Evolutionary conservation across 2,797 vertebrate genomes (phyloP).

Genomic region (Karalla daura): DNA sequence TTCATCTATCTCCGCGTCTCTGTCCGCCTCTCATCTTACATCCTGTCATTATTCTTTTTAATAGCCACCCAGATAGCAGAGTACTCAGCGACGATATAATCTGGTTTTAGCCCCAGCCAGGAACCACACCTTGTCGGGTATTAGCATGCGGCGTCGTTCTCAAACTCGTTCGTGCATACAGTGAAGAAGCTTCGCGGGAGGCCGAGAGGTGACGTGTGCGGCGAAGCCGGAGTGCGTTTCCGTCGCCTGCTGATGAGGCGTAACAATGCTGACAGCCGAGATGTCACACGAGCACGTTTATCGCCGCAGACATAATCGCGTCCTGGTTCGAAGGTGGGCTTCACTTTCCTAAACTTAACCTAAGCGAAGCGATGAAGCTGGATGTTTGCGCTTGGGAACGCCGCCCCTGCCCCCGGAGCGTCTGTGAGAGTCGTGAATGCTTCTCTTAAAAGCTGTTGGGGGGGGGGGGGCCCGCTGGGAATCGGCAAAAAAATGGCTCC

Average conservation of each 20-base stretch:
- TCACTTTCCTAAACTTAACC: slow-evolving; percentile 36
- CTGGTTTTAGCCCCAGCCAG: slow-evolving; percentile 16
- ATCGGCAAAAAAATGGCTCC: slow-evolving; percentile 26
- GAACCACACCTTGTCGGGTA: slow-evolving; percentile 28
- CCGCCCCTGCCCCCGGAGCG: slow-evolving; percentile 17
- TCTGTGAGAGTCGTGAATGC: slow-evolving; percentile 58
- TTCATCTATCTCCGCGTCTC: not conserved
- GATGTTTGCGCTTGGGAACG: slow-evolving; percentile 44
- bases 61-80: slow-evolving; percentile 28
- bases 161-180: slow-evolving; percentile 26
- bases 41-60: slow-evolving; percentile 6
- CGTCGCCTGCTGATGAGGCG: slow-evolving; percentile 58
- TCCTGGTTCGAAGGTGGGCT: slow-evolving; percentile 47
- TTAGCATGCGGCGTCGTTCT: slow-evolving; percentile 45
- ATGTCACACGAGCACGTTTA: slow-evolving; percentile 60
- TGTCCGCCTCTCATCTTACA: not conserved
- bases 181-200: slow-evolving; percentile 43
- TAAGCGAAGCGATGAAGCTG: slow-evolving; percentile 31
- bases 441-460: slow-evolving; percentile 48
- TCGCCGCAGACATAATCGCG: slow-evolving; percentile 60
- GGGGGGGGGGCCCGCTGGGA: slow-evolving; percentile 63
- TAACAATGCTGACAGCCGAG: slow-evolving; percentile 66
- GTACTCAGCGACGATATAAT: slow-evolving; percentile 25
- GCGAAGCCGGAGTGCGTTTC: slow-evolving; percentile 54
- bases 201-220: slow-evolving; percentile 45